phyloP scores from a whole-genome alignment of 2,888 invertebrate species.

The Periphyllus acericola region DNA sequence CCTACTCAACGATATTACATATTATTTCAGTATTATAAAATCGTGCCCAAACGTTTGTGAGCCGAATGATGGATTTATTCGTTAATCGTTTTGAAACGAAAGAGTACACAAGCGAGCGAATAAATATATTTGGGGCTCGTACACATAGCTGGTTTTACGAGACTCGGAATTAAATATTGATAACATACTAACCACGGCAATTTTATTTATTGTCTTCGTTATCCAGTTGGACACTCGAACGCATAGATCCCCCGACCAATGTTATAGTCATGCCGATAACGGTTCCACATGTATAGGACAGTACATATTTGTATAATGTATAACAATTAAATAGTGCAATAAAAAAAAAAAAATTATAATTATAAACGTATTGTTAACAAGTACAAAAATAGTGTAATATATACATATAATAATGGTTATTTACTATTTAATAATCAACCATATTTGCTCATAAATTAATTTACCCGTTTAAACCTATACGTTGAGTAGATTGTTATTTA shows the following conservation, averaged over 20 bases:
- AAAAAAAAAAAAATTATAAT: background rate
- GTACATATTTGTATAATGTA: too few relatives aligned
- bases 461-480: background rate
- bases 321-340: background rate
- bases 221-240: background rate
- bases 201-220: background rate
- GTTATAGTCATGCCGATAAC: background rate
- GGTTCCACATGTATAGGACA: background rate
- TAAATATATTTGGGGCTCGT: background rate
- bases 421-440: background rate
- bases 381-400: background rate
- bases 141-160: background rate
- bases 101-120: background rate
- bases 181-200: background rate
- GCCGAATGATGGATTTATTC: background rate
- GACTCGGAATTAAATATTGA: background rate
- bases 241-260: background rate
- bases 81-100: background rate
- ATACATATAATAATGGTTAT: background rate
- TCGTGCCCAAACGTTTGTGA: too few relatives aligned
- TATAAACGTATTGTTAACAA: background rate
- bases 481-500: background rate
- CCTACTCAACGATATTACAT: too few relatives aligned
- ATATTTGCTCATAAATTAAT: background rate
- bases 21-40: too few relatives aligned